Evolutionary conservation across 2,888 invertebrate genomes (phyloP), one percentile per base, ranked within the genome.

Genomic region (Digitonthophagus gazella): DNA sequence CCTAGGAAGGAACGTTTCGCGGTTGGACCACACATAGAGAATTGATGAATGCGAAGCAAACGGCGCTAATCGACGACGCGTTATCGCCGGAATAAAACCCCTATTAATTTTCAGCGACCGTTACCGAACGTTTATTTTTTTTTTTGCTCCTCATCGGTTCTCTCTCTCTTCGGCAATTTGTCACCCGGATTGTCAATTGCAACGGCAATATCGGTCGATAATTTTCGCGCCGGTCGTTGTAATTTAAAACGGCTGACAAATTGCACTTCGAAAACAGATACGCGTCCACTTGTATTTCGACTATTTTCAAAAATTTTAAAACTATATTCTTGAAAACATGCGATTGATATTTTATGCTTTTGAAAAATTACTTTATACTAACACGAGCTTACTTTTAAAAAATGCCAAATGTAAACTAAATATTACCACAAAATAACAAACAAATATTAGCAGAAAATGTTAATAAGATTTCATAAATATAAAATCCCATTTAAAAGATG

Each of bases 21-120:
- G 8, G n/a, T 8, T 18, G n/a, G 67, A 67, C 67, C 67, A 67
- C 67, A 67, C 67, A 67, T 16, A 58, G 15, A 58, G 67, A 67
- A 57, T 16, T 16, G 58, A 58, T 58, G 44, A 44, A 58, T 67
- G 58, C 57, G 57, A 67, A 67, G 20, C 16, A 67, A 67, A 67
- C 28, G 20, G 2, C 61, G 61, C n/a, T 20, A 18, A 61, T n/a
- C 61, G 15, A 20, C 57, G 28, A 11, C 3, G 11, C 28, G 28
- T 44, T 44, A 44, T 44, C 28, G 28, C 28, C 28, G 8, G 61
- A 61, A 61, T 61, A 61, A 61, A 61, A 61, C 18, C 61, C 61
- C 61, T 19, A 61, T 61, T 61, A 61, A 61, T 61, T 18, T 61
- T 3, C 18, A 61, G 19, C 18, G 61, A 20, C 19, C 61, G n/a